Evolutionary conservation across 64 coral and sea anemone species (phyloP).

Genomic region (Pocillopora damicornis): DNA sequence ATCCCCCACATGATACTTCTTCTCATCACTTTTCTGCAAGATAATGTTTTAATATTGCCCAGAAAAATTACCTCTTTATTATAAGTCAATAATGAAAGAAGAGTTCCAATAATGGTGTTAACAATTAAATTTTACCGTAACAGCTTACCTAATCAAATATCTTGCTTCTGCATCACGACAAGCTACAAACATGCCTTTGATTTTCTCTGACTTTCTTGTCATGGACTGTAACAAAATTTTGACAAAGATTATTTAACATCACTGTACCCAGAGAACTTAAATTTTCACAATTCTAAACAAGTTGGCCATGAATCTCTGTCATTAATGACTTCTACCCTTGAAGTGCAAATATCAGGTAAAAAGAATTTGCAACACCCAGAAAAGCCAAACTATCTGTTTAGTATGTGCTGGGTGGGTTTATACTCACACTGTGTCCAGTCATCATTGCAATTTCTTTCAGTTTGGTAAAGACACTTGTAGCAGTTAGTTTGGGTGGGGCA

Average conservation of each 20-base stretch:
- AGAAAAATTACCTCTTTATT: too few species aligned
- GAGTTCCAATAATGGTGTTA: too few species aligned
- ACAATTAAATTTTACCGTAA: background rate
- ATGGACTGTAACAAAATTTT: constrained; percentile 54
- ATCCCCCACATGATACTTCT: too few species aligned
- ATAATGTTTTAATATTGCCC: too few species aligned
- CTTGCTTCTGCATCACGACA: constrained; percentile 94
- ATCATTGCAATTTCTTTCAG: constrained; percentile 93
- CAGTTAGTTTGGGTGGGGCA: constrained; percentile 91
- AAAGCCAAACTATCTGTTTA: background rate
- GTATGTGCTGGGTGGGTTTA: background rate
- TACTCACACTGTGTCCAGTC: constrained; percentile 93
- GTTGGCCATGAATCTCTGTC: too few species aligned
- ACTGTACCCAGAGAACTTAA: too few species aligned
- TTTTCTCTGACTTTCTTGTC: constrained; percentile 75
- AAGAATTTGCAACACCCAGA: background rate
- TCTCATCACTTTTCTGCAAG: too few species aligned
- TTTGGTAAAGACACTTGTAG: constrained; percentile 76
- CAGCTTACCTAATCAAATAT: constrained; percentile 81
- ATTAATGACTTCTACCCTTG: too few species aligned
- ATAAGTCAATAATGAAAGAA: too few species aligned
- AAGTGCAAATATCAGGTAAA: too few species aligned
- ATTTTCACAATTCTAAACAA: too few species aligned
- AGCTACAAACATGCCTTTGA: constrained; percentile 98
- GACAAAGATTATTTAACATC: background rate